Percentiles rank a stretch among this genome's conserved stretches.
phyloP scores from a whole-genome alignment of 2,113 vertebrate genomes.

The Lanius collurio region DNA sequence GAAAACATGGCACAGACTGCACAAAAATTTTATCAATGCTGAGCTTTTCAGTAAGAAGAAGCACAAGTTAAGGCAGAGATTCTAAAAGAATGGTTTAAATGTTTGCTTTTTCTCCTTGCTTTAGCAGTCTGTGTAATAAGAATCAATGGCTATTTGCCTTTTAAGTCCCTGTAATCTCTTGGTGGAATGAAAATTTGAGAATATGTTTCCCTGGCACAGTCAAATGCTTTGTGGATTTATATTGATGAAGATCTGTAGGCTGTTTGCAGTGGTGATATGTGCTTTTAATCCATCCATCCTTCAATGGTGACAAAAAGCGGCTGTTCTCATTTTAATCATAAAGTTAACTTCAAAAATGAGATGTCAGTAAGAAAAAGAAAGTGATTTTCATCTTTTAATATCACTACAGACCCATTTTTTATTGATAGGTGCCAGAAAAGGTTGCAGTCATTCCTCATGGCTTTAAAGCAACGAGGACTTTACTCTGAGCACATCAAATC shows the following conservation, averaged over 20 bases:
- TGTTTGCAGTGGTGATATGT: not conserved
- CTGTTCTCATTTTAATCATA: not conserved
- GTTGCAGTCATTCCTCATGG: not conserved
- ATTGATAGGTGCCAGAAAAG: constrained; percentile 10
- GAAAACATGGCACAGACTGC: not conserved
- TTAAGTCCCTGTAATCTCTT: not conserved
- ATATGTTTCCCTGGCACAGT: not conserved
- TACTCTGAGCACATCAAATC: not conserved
- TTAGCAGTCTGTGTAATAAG: constrained; percentile 4
- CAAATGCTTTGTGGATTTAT: constrained; percentile 39
- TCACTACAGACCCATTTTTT: constrained; percentile 41
- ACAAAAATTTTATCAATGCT: not conserved
- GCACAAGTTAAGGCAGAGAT: constrained; percentile 4
- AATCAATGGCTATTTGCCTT: constrained; percentile 46
- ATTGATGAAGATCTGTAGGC: constrained; percentile 3
- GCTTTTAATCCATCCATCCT: constrained; percentile 42
- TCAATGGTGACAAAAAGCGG: constrained; percentile 10
- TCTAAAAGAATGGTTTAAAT: not conserved
- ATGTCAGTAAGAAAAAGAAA: constrained; percentile 8
- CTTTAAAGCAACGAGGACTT: not conserved
- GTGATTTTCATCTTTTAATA: constrained; percentile 44
- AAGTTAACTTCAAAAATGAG: constrained; percentile 56
- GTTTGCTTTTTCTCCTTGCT: constrained; percentile 14
- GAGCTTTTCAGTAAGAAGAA: not conserved
- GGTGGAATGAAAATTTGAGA: constrained; percentile 4